phyloP scores from a whole-genome alignment of 2,888 invertebrate genomes.

The Nasonia oneida region DNA sequence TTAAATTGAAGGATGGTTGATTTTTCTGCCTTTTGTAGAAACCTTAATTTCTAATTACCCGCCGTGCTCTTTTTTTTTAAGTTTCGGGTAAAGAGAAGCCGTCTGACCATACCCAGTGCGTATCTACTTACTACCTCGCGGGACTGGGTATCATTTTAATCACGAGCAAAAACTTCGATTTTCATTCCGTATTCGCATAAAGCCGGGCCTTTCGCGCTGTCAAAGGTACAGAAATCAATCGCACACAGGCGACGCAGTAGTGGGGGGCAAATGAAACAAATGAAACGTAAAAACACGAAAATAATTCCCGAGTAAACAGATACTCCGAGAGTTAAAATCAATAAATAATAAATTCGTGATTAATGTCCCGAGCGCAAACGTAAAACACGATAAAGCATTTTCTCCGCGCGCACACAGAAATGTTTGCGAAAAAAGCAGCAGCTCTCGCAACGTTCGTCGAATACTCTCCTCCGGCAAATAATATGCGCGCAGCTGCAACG shows the following conservation, averaged over 20 bases:
- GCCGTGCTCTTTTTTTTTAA: no score
- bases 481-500: background rate
- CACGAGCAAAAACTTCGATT: background rate
- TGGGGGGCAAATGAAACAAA: background rate
- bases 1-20: background rate
- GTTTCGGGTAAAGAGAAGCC: no score
- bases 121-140: background rate
- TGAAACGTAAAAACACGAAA: conserved; percentile 6
- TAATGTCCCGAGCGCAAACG: background rate
- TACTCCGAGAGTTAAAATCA: background rate
- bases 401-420: background rate
- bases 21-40: background rate
- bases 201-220: background rate
- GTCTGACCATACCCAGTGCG: background rate
- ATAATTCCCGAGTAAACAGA: conserved; percentile 1
- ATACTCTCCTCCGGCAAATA: background rate
- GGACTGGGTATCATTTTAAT: background rate
- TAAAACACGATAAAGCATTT: background rate
- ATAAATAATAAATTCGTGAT: conserved; percentile 6
- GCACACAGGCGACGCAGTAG: background rate
- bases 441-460: background rate
- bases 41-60: background rate
- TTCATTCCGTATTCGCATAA: background rate
- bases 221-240: background rate
- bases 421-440: background rate